Evolutionary conservation across 2,113 vertebrate species (phyloP), one percentile per base, ranked within the genome.

Genomic region (Aleadryas rufinucha): DNA sequence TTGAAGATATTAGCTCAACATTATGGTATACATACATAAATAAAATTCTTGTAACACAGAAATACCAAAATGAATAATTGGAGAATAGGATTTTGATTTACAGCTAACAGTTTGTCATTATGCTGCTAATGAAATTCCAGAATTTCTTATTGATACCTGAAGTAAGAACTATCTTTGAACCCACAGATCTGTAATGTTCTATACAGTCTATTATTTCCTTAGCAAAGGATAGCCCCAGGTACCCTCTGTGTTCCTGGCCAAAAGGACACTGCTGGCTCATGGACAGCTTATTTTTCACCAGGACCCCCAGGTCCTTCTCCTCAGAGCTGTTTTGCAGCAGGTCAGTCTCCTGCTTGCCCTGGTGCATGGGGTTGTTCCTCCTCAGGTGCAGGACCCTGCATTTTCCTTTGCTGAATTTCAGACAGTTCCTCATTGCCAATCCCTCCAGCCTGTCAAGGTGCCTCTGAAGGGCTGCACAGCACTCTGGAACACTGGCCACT

Each of bases 401-500:
- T 4, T 39, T 59, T 7, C 5, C 37, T 24, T 19, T 28, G 27
- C 5, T 59, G 44, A 37, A 16, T 65, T 52, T 28, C 59, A 52
- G 19, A 6, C 9, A 3, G 33, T 7, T 30, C 33, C 13, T 16
- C 45, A 27, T 23, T 45, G 37, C 19, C 50, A 13, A 16, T 6
- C 10, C 31, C 35, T 33, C 35, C 57, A 63, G 26, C 6, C 35
- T 10, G 24, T 4, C 2, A 2, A 59, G 17, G 23, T 52, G 19
- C 37, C 11, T n/a, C 68, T 30, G 59, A 44, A 52, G 28, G 44
- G 18, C 44, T 59, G 37, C 52, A 39, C 33, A 45, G 39, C 13
- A 1, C 44, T 4, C 33, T 3, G 16, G 27, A 42, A 5, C 6
- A 39, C 5, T 0, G 1, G 12, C 33, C 23, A 30, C 52, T 30